Base-by-base conservation (phyloP, 1,140 invertebrate species). In the Ridgeia piscesae region DNA sequence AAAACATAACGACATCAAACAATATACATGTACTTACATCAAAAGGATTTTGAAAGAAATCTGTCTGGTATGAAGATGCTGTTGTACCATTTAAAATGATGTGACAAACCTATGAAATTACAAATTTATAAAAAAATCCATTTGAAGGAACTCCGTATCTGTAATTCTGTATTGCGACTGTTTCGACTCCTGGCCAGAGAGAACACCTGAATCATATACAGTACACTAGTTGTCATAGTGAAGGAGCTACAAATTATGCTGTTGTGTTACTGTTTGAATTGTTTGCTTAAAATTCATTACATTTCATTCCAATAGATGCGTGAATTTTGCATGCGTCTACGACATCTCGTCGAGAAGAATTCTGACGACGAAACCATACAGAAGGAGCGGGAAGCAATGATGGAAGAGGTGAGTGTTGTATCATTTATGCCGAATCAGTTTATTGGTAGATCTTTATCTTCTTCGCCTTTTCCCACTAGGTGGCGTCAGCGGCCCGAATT, bases 381-480 rank as follows among this genome's bases (percentile, higher is more conserved):
- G 35, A 34, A 89, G 48, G 93, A 93, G 50, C 95, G 97, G 89
- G 94, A 96, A 91, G 95, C 97, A 88, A 97, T 98, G 93, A 95
- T 98, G 97, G 96, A 96, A 6, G 96, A 97, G 93, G 97, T 95
- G 93, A 91, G 50, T 9, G 89, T 90, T 77, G 91, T 42, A 91
- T 34, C 88, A 31, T 21, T 35, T n/a, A 91, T 17, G 33, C 2
- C 17, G 27, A 77, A 77, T 77, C 58, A 77, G 11, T 21, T 77
- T 77, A 77, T 21, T 21, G 27, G 58, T 77, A 77, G 58, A 31
- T 21, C 0, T 77, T 77, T 77, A n/a, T n/a, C n/a, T n/a, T n/a
- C n/a, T n/a, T n/a, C n/a, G n/a, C n/a, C n/a, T n/a, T n/a, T n/a
- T n/a, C n/a, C n/a, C n/a, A n/a, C n/a, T n/a, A n/a, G n/a, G n/a